These are phyloP conservation scores for Iguana delicatissima DNA, from an alignment of 2,797 vertebrate genomes.

Conservation along the genomic window DNA sequence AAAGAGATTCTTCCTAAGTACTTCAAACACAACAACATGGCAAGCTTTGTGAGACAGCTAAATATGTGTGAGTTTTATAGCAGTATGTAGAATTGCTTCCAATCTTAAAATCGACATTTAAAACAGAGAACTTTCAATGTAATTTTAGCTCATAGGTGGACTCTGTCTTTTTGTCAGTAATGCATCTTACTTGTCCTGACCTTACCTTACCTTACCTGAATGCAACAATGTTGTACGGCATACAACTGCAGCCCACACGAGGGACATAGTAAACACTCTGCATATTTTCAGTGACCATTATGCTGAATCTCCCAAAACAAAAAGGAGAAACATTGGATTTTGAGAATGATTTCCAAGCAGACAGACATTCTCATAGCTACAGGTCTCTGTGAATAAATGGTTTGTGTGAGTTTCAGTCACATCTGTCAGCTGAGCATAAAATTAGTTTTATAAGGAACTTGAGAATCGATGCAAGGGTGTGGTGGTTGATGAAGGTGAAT, in stretches of 20 bases:
- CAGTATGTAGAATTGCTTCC: neutral
- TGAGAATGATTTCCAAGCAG: neutral
- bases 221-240: neutral
- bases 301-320: neutral
- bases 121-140: neutral
- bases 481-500: neutral
- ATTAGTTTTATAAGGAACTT: neutral
- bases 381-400: neutral
- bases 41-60: conserved; percentile 96
- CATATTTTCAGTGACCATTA: neutral
- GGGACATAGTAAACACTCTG: neutral
- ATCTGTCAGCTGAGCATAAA: neutral
- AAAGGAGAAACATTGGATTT: neutral
- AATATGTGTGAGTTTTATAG: conserved; percentile 93
- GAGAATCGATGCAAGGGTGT: neutral
- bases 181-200: neutral
- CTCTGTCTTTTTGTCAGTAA: neutral
- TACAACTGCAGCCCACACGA: neutral
- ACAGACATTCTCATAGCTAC: neutral
- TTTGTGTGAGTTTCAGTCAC: neutral
- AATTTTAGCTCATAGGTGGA: neutral
- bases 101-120: neutral
- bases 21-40: conserved; percentile 99
- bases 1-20: conserved; percentile 98
- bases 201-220: neutral